These are phyloP conservation scores for Podarcis raffonei DNA, from an alignment of 2,113 vertebrate species.

Conservation along the genomic window DNA sequence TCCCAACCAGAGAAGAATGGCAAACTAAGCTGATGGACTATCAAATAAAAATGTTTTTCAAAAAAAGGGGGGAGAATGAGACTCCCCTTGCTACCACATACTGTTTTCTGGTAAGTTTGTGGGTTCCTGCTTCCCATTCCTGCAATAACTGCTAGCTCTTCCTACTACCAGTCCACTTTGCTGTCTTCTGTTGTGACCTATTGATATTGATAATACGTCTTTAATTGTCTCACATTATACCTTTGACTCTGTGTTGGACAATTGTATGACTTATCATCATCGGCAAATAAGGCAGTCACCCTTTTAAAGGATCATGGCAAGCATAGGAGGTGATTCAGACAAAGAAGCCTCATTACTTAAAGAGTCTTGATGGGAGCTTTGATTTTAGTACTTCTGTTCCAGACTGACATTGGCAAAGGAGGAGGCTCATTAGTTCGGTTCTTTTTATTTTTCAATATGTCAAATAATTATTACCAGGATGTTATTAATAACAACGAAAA, in stretches of 20 bases:
- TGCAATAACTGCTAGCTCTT: neutral
- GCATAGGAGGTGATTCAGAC: slow-evolving; percentile 9
- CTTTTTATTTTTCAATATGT: neutral
- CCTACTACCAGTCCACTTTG: neutral
- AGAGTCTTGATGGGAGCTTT: neutral
- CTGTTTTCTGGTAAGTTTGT: neutral
- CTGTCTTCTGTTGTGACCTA: slow-evolving; percentile 38
- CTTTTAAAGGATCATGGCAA: slow-evolving; percentile 16
- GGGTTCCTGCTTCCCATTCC: neutral
- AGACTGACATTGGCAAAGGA: neutral
- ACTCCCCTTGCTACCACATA: neutral
- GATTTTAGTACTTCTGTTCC: neutral
- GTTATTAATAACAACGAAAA: neutral
- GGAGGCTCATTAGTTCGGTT: neutral
- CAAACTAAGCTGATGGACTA: too few relatives aligned
- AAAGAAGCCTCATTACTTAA: slow-evolving; percentile 20
- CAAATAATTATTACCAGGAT: neutral
- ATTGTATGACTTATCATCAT: slow-evolving; percentile 13
- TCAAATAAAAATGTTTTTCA: too few relatives aligned
- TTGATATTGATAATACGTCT: slow-evolving; percentile 16
- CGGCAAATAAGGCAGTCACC: slow-evolving; percentile 19
- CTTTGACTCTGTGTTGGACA: slow-evolving; percentile 23
- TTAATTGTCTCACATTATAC: slow-evolving; percentile 47
- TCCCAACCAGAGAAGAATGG: too few relatives aligned
- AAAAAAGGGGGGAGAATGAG: too few relatives aligned